A percentile compares a stretch with the other conserved stretches of the same genome.
phyloP scores from a whole-genome alignment of 1,140 invertebrate genomes.

The Neotoxoptera formosana region DNA sequence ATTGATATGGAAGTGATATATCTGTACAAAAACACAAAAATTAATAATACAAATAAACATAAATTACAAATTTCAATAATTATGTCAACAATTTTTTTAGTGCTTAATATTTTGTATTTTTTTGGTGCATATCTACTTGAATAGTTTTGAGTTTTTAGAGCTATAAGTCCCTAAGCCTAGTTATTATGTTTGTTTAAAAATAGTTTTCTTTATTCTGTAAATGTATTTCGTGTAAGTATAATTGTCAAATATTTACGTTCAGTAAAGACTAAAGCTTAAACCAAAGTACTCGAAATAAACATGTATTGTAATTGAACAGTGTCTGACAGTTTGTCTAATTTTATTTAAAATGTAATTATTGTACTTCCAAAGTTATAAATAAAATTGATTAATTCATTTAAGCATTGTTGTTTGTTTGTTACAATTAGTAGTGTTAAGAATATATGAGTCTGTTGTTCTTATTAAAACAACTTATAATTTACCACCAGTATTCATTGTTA shows the following conservation, averaged over 20 bases:
- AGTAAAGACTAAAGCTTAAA: not conserved
- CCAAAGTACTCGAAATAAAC: not conserved
- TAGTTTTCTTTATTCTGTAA: not conserved
- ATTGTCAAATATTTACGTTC: slow-evolving; percentile 28
- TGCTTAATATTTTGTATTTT: not conserved
- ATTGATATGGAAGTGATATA: not conserved
- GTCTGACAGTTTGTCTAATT: not conserved
- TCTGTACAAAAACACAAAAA: not conserved
- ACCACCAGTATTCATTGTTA: not conserved
- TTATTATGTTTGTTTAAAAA: not conserved
- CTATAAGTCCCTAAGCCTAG: not conserved
- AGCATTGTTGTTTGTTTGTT: not conserved
- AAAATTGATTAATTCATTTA: not conserved
- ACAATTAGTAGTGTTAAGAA: not conserved
- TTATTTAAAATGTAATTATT: slow-evolving; percentile 32
- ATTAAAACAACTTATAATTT: not conserved
- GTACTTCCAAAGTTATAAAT: slow-evolving; percentile 26
- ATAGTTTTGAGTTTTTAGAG: not conserved
- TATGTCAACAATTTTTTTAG: not conserved
- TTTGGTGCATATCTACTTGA: not conserved
- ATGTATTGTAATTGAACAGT: not conserved
- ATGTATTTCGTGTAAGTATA: not conserved
- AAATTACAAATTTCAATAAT: not conserved
- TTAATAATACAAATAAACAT: not conserved
- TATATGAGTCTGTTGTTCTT: not conserved